Percentiles rank a stretch among this genome's conserved stretches.
Evolutionary conservation across 2,797 vertebrate genomes (phyloP).

Genomic region (Pipistrellus pipistrellus): DNA sequence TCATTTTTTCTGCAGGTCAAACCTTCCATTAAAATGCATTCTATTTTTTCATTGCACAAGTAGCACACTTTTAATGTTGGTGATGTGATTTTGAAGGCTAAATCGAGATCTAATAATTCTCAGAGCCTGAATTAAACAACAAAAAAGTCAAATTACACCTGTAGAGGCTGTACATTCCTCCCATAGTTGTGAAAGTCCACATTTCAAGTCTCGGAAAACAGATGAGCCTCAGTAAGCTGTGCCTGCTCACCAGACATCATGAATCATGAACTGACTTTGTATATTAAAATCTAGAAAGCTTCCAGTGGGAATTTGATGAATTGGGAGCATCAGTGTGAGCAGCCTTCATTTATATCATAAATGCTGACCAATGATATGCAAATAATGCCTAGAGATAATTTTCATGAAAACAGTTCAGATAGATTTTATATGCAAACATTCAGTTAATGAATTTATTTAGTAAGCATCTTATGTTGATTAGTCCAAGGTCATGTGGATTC

Average conservation of each 20-base stretch:
- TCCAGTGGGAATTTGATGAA: conserved; percentile 49
- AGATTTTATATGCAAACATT: conserved; percentile 12
- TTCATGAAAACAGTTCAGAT: neutral
- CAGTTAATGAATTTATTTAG: conserved; percentile 17
- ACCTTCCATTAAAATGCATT: conserved; percentile 79
- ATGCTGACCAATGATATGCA: conserved; percentile 83
- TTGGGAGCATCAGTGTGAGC: neutral
- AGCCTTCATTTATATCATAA: conserved; percentile 79
- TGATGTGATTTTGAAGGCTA: conserved; percentile 69
- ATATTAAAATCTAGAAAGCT: neutral
- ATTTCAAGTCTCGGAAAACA: conserved; percentile 73
- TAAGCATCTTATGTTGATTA: neutral
- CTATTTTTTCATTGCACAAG: conserved; percentile 80
- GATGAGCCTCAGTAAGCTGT: neutral
- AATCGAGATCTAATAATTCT: conserved; percentile 72
- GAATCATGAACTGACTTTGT: neutral
- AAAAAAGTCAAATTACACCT: conserved; percentile 60
- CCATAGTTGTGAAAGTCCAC: conserved; percentile 39
- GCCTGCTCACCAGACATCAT: neutral
- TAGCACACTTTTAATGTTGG: conserved; percentile 78
- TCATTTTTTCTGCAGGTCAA: conserved; percentile 85
- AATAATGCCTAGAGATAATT: conserved; percentile 67
- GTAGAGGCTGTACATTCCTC: neutral
- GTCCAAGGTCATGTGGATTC: neutral
- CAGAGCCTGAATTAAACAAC: conserved; percentile 51